Conservation (phyloP, 2,888 invertebrate genomes). For the Piscicola geometra region DNA sequence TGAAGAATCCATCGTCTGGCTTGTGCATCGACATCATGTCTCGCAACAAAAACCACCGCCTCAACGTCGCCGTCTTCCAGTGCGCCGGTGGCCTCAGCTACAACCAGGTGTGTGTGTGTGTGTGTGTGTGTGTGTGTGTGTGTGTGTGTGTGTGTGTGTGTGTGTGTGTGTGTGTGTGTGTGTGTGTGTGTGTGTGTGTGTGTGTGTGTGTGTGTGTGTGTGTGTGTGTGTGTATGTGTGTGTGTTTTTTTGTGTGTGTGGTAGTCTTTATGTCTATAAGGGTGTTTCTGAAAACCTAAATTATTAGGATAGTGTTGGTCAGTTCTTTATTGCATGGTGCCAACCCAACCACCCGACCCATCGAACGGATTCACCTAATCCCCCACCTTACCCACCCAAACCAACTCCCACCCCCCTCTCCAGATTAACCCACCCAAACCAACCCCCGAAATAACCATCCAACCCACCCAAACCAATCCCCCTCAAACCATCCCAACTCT, state of each 20-base stretch:
- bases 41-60: constrained; percentile 52
- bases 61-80: constrained; percentile 51
- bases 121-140: constrained; percentile 4
- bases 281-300: no score
- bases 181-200: constrained; percentile 4
- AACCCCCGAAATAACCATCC: no score
- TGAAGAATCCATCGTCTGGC: constrained; percentile 51
- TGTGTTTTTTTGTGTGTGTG: neutral
- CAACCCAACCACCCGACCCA: neutral
- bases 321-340: no score
- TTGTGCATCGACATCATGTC: constrained; percentile 54
- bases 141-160: constrained; percentile 4
- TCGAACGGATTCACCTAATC: neutral
- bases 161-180: neutral
- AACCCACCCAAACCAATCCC: no score
- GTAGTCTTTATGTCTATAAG: no score
- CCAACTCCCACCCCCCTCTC: no score
- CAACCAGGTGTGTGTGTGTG: constrained; percentile 46
- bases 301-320: no score
- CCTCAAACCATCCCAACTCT: no score
- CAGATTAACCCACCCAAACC: no score
- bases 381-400: neutral
- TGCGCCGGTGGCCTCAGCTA: constrained; percentile 52
- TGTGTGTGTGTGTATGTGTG: neutral
- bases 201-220: constrained; percentile 72